Conservation (phyloP, 2,113 vertebrate genomes). For the Periophthalmus modestus region DNA sequence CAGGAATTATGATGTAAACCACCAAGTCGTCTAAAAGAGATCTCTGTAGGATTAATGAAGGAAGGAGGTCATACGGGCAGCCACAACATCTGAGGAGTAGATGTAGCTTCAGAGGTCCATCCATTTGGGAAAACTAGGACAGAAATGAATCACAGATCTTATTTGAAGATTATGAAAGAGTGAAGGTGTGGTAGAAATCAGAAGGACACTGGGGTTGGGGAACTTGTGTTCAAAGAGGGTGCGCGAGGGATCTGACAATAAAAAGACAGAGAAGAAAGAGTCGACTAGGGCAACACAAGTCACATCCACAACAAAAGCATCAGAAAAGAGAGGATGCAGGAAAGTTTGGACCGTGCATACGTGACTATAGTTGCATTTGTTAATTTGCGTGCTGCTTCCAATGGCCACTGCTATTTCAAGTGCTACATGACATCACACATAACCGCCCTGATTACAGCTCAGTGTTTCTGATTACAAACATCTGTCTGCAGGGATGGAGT, state of each 20-base stretch:
- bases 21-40: not conserved
- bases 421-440: too few species aligned
- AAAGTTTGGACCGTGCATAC: slow-evolving; percentile 27
- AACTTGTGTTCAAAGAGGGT: slow-evolving; percentile 38
- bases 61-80: slow-evolving; percentile 8
- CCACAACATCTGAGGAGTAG: slow-evolving; percentile 1
- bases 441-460: too few species aligned
- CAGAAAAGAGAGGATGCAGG: slow-evolving; percentile 27
- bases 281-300: slow-evolving; percentile 46
- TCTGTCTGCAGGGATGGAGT: too few species aligned
- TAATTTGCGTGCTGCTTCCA: not conserved
- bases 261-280: slow-evolving; percentile 27
- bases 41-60: not conserved
- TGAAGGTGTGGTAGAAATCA: slow-evolving; percentile 18
- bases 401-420: too few species aligned
- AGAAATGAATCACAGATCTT: slow-evolving; percentile 10
- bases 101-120: slow-evolving; percentile 13
- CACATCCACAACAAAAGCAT: slow-evolving; percentile 51
- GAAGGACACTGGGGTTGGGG: slow-evolving; percentile 24
- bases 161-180: slow-evolving; percentile 24
- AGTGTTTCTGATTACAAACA: too few species aligned
- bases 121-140: slow-evolving; percentile 17
- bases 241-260: slow-evolving; percentile 53
- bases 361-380: not conserved
- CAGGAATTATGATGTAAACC: not conserved